These are phyloP conservation scores for Hyppa rectilinea DNA, from an alignment of 2,888 invertebrate genomes.

Conservation along the genomic window DNA sequence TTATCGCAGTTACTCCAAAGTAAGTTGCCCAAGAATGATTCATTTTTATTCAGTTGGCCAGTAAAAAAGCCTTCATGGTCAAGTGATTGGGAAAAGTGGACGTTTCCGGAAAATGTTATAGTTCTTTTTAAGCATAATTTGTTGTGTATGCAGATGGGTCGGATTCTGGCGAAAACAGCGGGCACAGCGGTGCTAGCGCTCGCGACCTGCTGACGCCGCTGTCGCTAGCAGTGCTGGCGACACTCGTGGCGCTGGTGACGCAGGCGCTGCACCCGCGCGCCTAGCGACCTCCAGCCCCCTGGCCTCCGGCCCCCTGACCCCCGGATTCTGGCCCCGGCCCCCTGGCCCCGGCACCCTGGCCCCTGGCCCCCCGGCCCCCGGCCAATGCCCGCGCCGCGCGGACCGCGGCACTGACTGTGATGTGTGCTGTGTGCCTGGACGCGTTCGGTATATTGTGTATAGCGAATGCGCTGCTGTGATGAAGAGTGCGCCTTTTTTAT, in stretches of 20 bases:
- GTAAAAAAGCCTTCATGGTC: not conserved
- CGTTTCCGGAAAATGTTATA: constrained; percentile 18
- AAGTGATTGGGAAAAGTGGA: constrained; percentile 14
- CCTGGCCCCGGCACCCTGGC: constrained; percentile 8
- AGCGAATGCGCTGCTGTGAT: constrained; percentile 86
- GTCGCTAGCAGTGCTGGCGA: constrained; percentile 52
- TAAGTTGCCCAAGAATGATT: not conserved
- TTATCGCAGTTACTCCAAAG: not conserved
- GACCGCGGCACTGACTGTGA: constrained; percentile 87
- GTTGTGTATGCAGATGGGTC: constrained; percentile 70
- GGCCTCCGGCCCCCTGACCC: not conserved
- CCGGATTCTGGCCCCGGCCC: constrained; percentile 25
- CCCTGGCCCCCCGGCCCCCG: constrained; percentile 25
- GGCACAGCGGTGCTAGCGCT: constrained; percentile 65
- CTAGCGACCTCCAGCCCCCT: constrained; percentile 52
- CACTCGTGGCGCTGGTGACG: constrained; percentile 59
- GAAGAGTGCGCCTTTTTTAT: constrained; percentile 85
- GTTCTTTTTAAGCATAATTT: constrained; percentile 60
- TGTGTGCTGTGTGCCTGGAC: constrained; percentile 82
- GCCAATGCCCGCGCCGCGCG: constrained; percentile 59
- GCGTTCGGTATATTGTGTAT: constrained; percentile 87
- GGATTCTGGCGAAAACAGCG: constrained; percentile 71
- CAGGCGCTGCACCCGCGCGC: constrained; percentile 61
- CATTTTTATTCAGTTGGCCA: not conserved
- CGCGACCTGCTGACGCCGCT: constrained; percentile 53